Conservation (phyloP, 92 coral and sea anemone species). For the Diadumene lineata region DNA sequence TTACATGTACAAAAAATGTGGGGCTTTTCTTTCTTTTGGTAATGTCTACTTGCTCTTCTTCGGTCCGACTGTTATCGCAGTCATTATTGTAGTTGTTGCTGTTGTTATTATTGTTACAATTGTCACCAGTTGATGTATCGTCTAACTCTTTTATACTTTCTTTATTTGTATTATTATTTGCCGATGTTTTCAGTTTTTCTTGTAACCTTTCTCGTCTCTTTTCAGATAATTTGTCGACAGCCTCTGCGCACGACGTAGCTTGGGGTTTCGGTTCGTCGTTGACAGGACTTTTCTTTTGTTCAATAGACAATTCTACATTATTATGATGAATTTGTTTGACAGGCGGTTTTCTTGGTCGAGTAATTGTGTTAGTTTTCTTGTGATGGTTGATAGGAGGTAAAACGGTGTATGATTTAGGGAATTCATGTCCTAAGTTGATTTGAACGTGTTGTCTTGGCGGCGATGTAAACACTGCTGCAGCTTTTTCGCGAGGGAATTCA, state of each 20-base stretch:
- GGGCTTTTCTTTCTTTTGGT: slow-evolving; percentile 56
- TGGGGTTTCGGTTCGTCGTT: slow-evolving; percentile 6
- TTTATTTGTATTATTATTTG: neutral
- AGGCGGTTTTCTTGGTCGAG: neutral
- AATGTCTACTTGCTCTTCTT: slow-evolving; percentile 14
- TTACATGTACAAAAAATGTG: slow-evolving; percentile 45
- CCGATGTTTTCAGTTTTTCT: slow-evolving; percentile 13
- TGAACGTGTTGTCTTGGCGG: slow-evolving; percentile 32
- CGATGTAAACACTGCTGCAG: slow-evolving; percentile 17
- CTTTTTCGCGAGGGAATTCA: slow-evolving; percentile 17
- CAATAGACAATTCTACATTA: neutral
- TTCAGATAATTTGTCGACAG: slow-evolving; percentile 24
- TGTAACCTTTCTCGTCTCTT: slow-evolving; percentile 21
- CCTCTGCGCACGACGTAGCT: neutral
- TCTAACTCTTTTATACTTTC: neutral
- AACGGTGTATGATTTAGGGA: slow-evolving; percentile 70
- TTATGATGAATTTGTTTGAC: neutral
- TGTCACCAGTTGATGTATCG: neutral
- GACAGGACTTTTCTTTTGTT: slow-evolving; percentile 9
- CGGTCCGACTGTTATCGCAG: neutral
- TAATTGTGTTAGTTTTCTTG: neutral
- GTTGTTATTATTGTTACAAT: neutral
- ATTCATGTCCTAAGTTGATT: slow-evolving; percentile 58
- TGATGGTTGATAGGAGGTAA: slow-evolving; percentile 75
- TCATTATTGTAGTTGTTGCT: too few species aligned